phyloP scores from a whole-genome alignment of 2,113 vertebrate genomes.

The Tragelaphus imberbis region DNA sequence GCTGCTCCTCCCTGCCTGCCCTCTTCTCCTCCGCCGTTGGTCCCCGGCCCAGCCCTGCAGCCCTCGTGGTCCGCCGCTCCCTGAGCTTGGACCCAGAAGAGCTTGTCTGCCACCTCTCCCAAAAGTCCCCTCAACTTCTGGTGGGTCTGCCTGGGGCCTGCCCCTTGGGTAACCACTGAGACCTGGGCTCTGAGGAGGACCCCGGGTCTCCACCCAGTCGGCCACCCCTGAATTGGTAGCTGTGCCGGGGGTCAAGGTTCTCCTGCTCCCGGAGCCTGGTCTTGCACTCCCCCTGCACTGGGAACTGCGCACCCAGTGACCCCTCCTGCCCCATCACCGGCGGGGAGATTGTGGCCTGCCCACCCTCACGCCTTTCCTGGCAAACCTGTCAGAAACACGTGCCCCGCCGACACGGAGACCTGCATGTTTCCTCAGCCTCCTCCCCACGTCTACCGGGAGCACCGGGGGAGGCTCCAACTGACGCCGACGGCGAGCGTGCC shows the following conservation, averaged over 20 bases:
- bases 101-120: not conserved
- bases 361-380: not conserved
- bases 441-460: not conserved
- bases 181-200: not conserved
- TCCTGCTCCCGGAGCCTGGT: not conserved
- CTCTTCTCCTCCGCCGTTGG: not conserved
- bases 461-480: not conserved
- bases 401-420: not conserved
- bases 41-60: not conserved
- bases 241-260: fast-evolving
- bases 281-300: fast-evolving
- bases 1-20: not conserved
- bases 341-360: fast-evolving
- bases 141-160: not conserved
- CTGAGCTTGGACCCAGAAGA: not conserved
- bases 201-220: not conserved
- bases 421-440: not conserved
- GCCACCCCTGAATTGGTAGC: not conserved
- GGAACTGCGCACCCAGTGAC: fast-evolving
- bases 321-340: not conserved
- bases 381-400: not conserved
- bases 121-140: not conserved
- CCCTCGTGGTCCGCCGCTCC: fast-evolving
- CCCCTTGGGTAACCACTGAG: not conserved
- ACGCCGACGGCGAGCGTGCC: fast-evolving